Conservation (phyloP, 2,888 invertebrate genomes). For the Standfussiana lucernea region DNA sequence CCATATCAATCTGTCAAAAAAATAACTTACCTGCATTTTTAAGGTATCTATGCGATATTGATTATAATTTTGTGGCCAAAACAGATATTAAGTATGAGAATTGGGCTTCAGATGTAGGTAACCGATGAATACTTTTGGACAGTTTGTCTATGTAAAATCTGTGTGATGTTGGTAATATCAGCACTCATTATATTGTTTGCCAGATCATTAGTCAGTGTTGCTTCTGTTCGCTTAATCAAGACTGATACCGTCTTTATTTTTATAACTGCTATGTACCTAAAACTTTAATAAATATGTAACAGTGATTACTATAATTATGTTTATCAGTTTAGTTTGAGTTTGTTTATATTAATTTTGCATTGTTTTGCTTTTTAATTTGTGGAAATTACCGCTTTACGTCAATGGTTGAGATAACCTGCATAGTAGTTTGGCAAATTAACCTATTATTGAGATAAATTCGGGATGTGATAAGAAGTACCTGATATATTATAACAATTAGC, state of each 20-base stretch:
- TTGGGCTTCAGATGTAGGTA: not conserved
- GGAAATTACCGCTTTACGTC: conserved; percentile 59
- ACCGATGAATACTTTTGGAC: not conserved
- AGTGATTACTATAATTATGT: conserved; percentile 16
- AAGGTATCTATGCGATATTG: not conserved
- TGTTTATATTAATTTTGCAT: conserved; percentile 34
- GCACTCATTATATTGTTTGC: not conserved
- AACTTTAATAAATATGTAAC: conserved; percentile 15
- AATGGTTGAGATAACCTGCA: conserved; percentile 60
- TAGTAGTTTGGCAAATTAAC: conserved; percentile 24
- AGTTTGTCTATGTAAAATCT: not conserved
- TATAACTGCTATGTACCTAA: conserved; percentile 1
- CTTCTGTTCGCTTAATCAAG: not conserved
- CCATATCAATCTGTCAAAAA: not conserved
- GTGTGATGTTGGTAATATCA: not conserved
- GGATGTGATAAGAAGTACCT: conserved; percentile 14
- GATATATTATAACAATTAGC: conserved; percentile 6
- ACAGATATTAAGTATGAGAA: not conserved
- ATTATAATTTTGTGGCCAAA: not conserved
- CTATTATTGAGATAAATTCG: conserved; percentile 28
- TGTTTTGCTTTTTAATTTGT: conserved; percentile 43
- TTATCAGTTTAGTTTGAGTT: conserved; percentile 26
- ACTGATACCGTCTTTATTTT: conserved; percentile 10
- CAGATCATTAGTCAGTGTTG: not conserved
- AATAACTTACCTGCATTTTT: not conserved